These are phyloP conservation scores for Trinectes maculatus DNA, from an alignment of 2,113 vertebrate genomes.

Conservation along the genomic window DNA sequence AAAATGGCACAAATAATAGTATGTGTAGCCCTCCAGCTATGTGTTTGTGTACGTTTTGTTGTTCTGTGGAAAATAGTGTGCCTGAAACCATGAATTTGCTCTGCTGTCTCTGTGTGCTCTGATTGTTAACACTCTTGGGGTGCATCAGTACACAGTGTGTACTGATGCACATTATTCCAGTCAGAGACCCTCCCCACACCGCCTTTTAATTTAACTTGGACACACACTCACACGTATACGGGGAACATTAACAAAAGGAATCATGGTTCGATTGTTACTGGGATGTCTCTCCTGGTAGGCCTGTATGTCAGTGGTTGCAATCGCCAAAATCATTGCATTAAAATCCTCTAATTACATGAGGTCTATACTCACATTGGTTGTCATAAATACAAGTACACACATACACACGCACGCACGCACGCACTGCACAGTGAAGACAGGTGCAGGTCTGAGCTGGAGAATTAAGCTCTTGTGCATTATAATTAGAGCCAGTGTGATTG, in stretches of 20 bases:
- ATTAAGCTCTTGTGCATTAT: constrained; percentile 19
- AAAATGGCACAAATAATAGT: background rate
- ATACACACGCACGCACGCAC: background rate
- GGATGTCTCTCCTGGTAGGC: too few relatives aligned
- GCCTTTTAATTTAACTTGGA: background rate
- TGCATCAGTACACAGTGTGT: background rate
- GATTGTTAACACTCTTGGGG: constrained; percentile 51
- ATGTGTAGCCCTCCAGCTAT: background rate
- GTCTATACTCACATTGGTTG: too few relatives aligned
- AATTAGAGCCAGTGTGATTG: constrained; percentile 47
- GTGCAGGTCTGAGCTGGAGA: constrained; percentile 1
- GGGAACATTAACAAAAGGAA: background rate
- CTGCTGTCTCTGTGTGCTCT: constrained; percentile 20
- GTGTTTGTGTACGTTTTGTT: background rate
- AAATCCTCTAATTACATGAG: too few relatives aligned
- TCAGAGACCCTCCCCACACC: constrained; percentile 8
- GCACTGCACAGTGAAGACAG: background rate
- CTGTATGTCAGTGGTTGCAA: too few relatives aligned
- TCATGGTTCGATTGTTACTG: constrained; percentile 15
- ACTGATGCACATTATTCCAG: background rate
- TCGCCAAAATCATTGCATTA: too few relatives aligned
- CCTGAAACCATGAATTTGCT: constrained; percentile 33
- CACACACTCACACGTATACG: background rate
- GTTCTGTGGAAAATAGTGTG: constrained; percentile 11
- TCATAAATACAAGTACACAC: too few relatives aligned